Base-by-base conservation (phyloP, 30 jellyfish, hydroid and myxozoan genomes). In the Aurelia sp. region DNA sequence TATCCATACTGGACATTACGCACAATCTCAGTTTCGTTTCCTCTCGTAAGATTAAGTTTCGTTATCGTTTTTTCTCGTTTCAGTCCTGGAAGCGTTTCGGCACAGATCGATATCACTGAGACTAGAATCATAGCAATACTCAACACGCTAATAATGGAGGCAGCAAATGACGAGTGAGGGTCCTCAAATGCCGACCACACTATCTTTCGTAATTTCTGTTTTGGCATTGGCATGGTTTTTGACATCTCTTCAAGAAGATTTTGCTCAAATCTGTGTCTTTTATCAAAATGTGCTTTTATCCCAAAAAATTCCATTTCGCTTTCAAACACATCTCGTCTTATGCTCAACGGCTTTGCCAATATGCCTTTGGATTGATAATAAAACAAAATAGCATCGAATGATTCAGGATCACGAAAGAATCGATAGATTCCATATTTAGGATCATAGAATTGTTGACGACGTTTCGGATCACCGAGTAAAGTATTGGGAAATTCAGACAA, bases 291-390 rank as follows among this genome's bases (percentile, higher is more conserved):
- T 71, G 66, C 79, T 16, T 76, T 23, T 15, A 92, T 92, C 60
- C 79, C 91, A 51, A 77, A 92, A 76, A 92, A 92, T 8, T 81
- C 89, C 47, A 92, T 73, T 47, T 92, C 98, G 23, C 72, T 70
- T 64, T 70, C 70, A 59, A 92, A 92, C 13, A 27, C 63, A 13
- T 81, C 79, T 27, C 98, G 85, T 17, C 63, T 71, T 7, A 92
- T 76, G 76, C 70, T 53, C 30, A 33, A 73, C 22, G 98, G 96
- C 66, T 70, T 81, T 15, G 98, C 72, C 65, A 90, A 85, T 3
- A 87, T 92, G 33, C 98, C 98, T 18, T 78, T 85, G 9, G 98
- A 91, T 71, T 91, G 98, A 66, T 91, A 91, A 78, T 91, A 91
- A 73, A 92, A 92, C 85, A 92, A 76, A 55, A 92, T 83, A 22